Base-by-base conservation (phyloP, 2,113 vertebrate genomes). In the Narcine bancroftii region DNA sequence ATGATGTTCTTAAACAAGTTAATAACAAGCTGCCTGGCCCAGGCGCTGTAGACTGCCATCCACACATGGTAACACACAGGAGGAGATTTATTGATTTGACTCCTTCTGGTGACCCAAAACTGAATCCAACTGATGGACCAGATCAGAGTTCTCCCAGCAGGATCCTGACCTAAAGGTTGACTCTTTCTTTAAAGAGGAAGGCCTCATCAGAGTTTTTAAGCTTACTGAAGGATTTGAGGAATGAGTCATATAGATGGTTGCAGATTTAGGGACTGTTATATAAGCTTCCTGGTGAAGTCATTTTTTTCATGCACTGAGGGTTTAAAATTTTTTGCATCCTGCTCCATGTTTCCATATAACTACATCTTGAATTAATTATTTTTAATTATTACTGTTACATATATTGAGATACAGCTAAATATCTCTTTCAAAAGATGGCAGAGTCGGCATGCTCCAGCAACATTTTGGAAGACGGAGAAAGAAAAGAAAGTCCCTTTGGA, bases 51-150 rank as follows among this genome's bases (percentile, higher is more conserved):
- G 33, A 50, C 29, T n/a, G 7, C 17, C 53, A 87, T 60, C 53
- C 53, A 87, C 21, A 87, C 53, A 63, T 87, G 81, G 53, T n/a
- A 87, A 53, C n/a, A 85, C 56, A 85, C 53, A 60, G 81, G 56
- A 1, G 33, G 53, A 60, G 81, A 63, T 63, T 85, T 87, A 87
- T 87, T 87, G 81, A 87, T 39, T 56, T 87, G 81, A 87, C 53
- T 60, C 81, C 81, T 39, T 33, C 81, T 87, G 33, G n/a, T 87
- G 53, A 87, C 50, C 81, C 33, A 60, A 53, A 87, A 87, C 81
- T 60, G 50, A 60, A 63, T 60, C 53, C 50, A 87, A 87, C 81
- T 36, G 53, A n/a, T 87, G 53, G 81, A 50, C 81, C 50, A 60
- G 81, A 56, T n/a, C 5, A 85, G 81, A 85, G 60, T 36, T 87